phyloP scores from a whole-genome alignment of 2,888 invertebrate species.

The Plebejus argus region DNA sequence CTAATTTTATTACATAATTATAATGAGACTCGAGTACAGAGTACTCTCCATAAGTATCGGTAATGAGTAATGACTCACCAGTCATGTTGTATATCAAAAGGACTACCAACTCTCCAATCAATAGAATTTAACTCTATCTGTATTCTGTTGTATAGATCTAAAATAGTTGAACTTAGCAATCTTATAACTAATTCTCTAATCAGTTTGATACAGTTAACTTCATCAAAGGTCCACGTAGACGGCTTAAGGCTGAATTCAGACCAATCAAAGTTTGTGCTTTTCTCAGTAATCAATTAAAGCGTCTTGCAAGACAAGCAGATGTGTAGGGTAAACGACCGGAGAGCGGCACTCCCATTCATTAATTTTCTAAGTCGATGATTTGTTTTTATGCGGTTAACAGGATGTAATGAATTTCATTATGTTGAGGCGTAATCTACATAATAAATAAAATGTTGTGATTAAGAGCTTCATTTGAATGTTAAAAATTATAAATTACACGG shows the following conservation, averaged over 20 bases:
- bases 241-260: slow-evolving; percentile 51
- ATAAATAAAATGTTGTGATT: not conserved
- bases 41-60: too few species aligned
- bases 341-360: slow-evolving; percentile 13
- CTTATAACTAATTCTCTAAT: slow-evolving; percentile 34
- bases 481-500: not conserved
- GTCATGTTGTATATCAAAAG: too few species aligned
- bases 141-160: not conserved
- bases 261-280: slow-evolving; percentile 61
- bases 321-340: slow-evolving; percentile 40
- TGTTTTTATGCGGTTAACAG: not conserved
- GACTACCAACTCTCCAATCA: not conserved
- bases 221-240: slow-evolving; percentile 42
- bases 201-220: slow-evolving; percentile 38
- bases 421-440: not conserved
- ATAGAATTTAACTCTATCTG: not conserved
- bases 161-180: slow-evolving; percentile 4
- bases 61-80: too few species aligned
- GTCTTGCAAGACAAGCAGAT: slow-evolving; percentile 48
- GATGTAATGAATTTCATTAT: not conserved
- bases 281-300: slow-evolving; percentile 58
- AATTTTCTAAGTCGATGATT: slow-evolving; percentile 1
- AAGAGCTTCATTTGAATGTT: not conserved
- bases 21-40: too few species aligned
- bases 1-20: too few species aligned